phyloP scores from a whole-genome alignment of 2,797 vertebrate species.

The Pteronotus mesoamericanus region DNA sequence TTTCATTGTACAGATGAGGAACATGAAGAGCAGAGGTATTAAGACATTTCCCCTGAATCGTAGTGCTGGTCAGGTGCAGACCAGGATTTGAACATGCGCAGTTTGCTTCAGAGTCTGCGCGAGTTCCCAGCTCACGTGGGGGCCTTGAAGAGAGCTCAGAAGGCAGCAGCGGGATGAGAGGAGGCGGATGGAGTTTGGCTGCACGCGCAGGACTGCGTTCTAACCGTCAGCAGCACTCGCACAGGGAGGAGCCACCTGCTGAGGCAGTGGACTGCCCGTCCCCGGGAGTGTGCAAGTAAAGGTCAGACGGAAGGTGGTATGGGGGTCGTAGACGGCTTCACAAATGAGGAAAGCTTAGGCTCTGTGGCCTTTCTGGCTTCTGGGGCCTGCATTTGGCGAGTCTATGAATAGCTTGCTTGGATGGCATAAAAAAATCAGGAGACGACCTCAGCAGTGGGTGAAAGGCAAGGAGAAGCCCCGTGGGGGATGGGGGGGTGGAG shows the following conservation, averaged over 20 bases:
- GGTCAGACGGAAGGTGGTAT: neutral
- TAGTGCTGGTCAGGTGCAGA: neutral
- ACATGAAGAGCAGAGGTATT: neutral
- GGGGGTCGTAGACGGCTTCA: neutral
- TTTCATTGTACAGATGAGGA: neutral
- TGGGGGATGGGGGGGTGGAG: too few species aligned
- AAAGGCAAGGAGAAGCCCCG: neutral
- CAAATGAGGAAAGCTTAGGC: neutral
- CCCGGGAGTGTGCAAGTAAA: neutral
- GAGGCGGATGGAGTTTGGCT: neutral
- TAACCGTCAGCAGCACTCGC: neutral
- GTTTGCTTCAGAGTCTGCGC: neutral
- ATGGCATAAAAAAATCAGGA: neutral
- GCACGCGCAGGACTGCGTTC: rapidly evolving
- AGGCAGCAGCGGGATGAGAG: neutral
- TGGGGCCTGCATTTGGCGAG: neutral
- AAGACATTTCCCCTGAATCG: neutral
- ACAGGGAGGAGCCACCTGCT: neutral
- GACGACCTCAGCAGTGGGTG: neutral
- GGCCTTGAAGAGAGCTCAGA: neutral
- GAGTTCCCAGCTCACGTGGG: neutral
- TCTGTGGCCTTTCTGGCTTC: neutral
- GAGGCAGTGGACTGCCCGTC: neutral
- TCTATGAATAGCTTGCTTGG: neutral
- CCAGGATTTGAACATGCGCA: neutral